Conservation (phyloP, 2,888 invertebrate genomes). For the Celastrina argiolus region DNA sequence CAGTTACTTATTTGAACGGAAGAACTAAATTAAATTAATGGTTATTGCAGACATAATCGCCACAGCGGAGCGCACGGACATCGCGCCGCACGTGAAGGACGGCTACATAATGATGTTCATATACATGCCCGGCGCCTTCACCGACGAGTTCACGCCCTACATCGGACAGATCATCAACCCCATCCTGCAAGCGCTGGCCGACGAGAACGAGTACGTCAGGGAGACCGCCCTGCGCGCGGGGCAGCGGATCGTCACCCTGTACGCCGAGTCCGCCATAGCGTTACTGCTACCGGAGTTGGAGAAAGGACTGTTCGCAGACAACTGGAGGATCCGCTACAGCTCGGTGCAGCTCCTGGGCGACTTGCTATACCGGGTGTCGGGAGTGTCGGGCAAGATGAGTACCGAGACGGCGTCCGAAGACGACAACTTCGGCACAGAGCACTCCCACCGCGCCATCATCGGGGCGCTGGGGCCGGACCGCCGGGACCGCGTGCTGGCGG, state of each 20-base stretch:
- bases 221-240: constrained; percentile 98
- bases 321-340: constrained; percentile 96
- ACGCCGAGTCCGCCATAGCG: constrained; percentile 96
- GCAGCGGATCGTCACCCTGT: constrained; percentile 96
- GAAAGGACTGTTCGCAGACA: constrained; percentile 96
- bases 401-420: constrained; percentile 99
- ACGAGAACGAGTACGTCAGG: constrained; percentile 98
- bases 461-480: constrained; percentile 91
- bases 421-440: constrained; percentile 99
- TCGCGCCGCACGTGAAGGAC: constrained; percentile 98
- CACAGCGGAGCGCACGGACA: constrained; percentile 94
- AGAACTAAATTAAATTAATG: too few relatives aligned
- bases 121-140: constrained; percentile 98
- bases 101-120: constrained; percentile 99
- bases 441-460: constrained; percentile 94
- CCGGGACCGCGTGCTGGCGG: constrained; percentile 94
- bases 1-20: too few relatives aligned
- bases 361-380: constrained; percentile 95
- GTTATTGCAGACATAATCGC: constrained; percentile 87
- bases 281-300: constrained; percentile 95
- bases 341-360: constrained; percentile 95
- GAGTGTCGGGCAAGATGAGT: constrained; percentile 99
- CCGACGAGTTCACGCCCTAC: constrained; percentile 95
- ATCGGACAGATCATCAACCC: constrained; percentile 98
- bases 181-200: constrained; percentile 96